These are phyloP conservation scores for Rhinoderma darwinii DNA, from an alignment of 2,113 vertebrate genomes.

Conservation along the genomic window DNA sequence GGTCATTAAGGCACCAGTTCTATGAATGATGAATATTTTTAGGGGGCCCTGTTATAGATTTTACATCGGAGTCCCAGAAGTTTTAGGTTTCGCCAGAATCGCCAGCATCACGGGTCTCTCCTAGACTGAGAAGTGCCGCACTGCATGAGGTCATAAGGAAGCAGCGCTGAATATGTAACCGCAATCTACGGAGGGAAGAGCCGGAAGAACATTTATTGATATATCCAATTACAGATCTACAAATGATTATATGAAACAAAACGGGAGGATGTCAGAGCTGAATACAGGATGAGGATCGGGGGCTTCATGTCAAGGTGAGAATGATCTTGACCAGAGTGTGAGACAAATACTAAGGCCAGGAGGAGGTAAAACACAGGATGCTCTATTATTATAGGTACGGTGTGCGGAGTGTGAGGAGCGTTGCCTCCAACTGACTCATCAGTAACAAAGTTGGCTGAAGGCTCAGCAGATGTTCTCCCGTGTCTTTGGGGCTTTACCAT, in stretches of 20 bases:
- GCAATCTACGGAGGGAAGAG: neutral
- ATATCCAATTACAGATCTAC: neutral
- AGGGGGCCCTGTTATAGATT: no score
- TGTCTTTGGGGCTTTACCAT: conserved; percentile 35
- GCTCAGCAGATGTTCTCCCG: conserved; percentile 12
- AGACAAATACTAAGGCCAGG: neutral
- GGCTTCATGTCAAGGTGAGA: neutral
- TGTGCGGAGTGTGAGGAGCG: neutral
- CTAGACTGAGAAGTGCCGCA: no score
- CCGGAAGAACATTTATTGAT: neutral
- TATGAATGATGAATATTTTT: no score
- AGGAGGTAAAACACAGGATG: neutral
- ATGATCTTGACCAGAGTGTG: neutral
- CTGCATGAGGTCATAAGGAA: neutral
- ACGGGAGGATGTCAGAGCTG: neutral
- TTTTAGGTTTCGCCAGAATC: no score
- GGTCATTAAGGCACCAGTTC: no score
- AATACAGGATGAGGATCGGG: neutral
- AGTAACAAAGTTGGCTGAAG: conserved; percentile 10
- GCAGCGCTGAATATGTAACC: neutral
- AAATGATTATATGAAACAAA: neutral
- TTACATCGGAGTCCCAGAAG: no score
- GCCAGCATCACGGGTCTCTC: no score
- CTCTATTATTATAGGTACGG: neutral
- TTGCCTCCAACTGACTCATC: neutral